These are phyloP conservation scores for Anastrepha ludens DNA, from an alignment of 1,140 invertebrate species.

Conservation along the genomic window DNA sequence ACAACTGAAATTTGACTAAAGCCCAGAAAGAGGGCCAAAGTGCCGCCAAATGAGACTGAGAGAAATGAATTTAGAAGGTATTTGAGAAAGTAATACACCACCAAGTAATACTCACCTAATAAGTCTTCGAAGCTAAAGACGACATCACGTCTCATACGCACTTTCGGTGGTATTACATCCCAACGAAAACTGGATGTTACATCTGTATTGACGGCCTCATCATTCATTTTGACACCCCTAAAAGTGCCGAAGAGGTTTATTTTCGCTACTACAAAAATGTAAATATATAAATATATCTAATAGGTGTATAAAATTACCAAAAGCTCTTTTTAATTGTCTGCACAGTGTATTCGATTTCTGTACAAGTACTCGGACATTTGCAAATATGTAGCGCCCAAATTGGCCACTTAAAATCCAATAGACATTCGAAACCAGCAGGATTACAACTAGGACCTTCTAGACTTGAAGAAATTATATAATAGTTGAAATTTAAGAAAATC, in stretches of 20 bases:
- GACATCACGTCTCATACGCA: conserved; percentile 71
- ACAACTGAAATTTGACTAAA: conserved; percentile 37
- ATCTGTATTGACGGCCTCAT: conserved; percentile 62
- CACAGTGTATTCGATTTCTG: conserved; percentile 70
- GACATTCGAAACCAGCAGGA: conserved; percentile 71
- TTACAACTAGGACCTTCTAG: conserved; percentile 66
- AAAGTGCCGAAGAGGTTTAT: neutral
- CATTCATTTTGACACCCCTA: conserved; percentile 64
- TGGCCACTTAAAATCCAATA: conserved; percentile 72
- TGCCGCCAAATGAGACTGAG: conserved; percentile 68
- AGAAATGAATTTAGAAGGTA: neutral
- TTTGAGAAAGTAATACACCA: neutral
- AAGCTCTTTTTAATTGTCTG: conserved; percentile 71
- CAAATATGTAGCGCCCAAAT: conserved; percentile 72
- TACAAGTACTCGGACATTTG: conserved; percentile 71
- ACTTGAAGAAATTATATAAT: neutral
- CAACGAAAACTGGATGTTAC: conserved; percentile 72
- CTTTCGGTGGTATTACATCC: conserved; percentile 72
- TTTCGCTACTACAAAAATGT: neutral
- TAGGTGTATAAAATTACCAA: conserved; percentile 57
- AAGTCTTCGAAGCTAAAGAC: conserved; percentile 74
- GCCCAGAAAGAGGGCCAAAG: conserved; percentile 66
- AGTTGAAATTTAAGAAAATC: neutral
- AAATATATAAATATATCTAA: too few species aligned
- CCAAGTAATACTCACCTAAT: conserved; percentile 60